A percentile compares a stretch with the other conserved stretches of the same genome.
Evolutionary conservation across 64 coral and sea anemone genomes (phyloP).

Genomic region (Porites australiensis): DNA sequence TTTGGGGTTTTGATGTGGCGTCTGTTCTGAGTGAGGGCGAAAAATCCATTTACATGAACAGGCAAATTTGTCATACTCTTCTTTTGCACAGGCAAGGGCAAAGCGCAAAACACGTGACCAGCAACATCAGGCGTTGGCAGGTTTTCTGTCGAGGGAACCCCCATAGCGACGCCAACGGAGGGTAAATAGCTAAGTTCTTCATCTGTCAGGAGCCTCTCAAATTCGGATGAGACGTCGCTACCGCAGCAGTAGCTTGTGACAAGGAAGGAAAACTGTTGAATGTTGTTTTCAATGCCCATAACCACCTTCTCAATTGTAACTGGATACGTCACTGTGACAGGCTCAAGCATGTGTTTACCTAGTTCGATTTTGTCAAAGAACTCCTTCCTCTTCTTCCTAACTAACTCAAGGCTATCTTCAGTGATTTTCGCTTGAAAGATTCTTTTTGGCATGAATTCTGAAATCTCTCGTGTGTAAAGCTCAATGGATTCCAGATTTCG

Average conservation of each 20-base stretch:
- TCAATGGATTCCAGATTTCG: constrained; percentile 79
- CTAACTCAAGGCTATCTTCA: constrained; percentile 3
- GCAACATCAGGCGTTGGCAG: neutral
- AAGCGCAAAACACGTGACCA: constrained; percentile 73
- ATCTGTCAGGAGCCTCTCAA: constrained; percentile 57
- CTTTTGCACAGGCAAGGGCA: constrained; percentile 79
- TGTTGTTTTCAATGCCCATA: too few relatives aligned
- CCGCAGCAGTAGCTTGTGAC: constrained; percentile 52
- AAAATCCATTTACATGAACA: constrained; percentile 93
- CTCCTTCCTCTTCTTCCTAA: constrained; percentile 33
- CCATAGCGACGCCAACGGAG: constrained; percentile 60
- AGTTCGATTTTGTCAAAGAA: constrained; percentile 34
- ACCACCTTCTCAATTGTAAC: constrained; percentile 13
- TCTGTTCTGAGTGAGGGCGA: constrained; percentile 86
- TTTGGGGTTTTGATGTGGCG: constrained; percentile 81
- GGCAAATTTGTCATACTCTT: constrained; percentile 83
- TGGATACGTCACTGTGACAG: constrained; percentile 45
- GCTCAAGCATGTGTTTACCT: neutral
- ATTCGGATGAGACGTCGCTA: constrained; percentile 2
- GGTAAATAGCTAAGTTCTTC: constrained; percentile 75
- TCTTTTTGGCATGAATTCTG: constrained; percentile 12
- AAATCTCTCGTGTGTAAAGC: constrained; percentile 49
- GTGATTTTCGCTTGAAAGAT: constrained; percentile 55
- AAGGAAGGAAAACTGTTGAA: constrained; percentile 17
- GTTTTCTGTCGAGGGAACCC: neutral